phyloP scores from a whole-genome alignment of 1,140 invertebrate genomes.

The Diuraphis noxia region DNA sequence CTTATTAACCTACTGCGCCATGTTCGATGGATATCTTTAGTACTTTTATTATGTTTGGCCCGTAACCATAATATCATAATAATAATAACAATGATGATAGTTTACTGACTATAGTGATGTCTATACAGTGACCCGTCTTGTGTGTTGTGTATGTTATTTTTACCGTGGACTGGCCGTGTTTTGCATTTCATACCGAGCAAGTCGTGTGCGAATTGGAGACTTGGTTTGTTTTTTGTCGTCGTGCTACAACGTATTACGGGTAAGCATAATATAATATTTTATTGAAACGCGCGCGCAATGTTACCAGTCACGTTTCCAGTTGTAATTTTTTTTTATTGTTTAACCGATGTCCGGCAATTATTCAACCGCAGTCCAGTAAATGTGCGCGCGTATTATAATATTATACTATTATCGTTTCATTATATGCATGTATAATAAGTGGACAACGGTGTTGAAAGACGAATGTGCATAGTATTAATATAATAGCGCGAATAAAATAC shows the following conservation, averaged over 20 bases:
- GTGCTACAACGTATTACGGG: not conserved
- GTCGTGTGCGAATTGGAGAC: not conserved
- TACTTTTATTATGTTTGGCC: not conserved
- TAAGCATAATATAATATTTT: not conserved
- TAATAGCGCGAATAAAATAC: not conserved
- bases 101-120: not conserved
- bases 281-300: not conserved
- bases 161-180: not conserved
- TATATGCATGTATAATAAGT: not conserved
- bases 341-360: not conserved
- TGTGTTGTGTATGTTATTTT: not conserved
- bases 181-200: not conserved
- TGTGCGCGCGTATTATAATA: not conserved
- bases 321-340: not conserved
- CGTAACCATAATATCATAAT: not conserved
- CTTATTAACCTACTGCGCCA: not conserved
- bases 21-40: not conserved
- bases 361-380: not conserved
- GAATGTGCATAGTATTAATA: not conserved
- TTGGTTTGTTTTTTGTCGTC: not conserved
- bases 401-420: not conserved
- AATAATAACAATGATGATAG: not conserved
- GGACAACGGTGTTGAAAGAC: not conserved
- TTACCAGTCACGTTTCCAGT: not conserved
- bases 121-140: not conserved